phyloP scores from a whole-genome alignment of 2,797 vertebrate species.

The Alosa sapidissima region DNA sequence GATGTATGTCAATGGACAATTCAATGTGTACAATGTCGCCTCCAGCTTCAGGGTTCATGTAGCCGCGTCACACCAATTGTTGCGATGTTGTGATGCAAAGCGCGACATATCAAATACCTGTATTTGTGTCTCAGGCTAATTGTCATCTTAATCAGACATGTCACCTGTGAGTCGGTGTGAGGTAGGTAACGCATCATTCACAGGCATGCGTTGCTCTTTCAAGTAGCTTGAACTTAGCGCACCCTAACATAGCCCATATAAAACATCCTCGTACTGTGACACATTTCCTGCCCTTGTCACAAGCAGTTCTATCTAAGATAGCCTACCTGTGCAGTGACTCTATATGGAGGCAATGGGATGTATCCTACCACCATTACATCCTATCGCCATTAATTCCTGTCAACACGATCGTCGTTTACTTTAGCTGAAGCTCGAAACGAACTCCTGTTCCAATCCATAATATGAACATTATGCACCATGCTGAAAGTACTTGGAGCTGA shows the following conservation, averaged over 20 bases:
- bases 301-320: neutral
- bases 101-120: neutral
- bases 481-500: neutral
- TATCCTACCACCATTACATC: neutral
- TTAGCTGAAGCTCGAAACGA: neutral
- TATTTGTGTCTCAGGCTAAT: neutral
- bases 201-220: neutral
- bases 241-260: neutral
- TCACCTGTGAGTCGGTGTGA: constrained; percentile 9
- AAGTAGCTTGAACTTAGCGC: neutral
- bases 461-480: neutral
- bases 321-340: neutral
- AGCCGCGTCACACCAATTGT: constrained; percentile 5
- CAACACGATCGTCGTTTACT: neutral
- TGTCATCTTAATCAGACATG: neutral
- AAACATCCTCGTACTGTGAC: neutral
- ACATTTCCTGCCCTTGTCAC: neutral
- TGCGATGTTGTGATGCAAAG: neutral
- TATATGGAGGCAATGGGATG: neutral
- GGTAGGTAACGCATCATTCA: neutral
- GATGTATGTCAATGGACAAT: neutral
- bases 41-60: neutral
- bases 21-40: neutral
- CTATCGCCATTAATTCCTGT: neutral
- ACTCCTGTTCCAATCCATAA: neutral